Conservation (phyloP, 2,888 invertebrate genomes). For the Cylindroiulus punctatus region DNA sequence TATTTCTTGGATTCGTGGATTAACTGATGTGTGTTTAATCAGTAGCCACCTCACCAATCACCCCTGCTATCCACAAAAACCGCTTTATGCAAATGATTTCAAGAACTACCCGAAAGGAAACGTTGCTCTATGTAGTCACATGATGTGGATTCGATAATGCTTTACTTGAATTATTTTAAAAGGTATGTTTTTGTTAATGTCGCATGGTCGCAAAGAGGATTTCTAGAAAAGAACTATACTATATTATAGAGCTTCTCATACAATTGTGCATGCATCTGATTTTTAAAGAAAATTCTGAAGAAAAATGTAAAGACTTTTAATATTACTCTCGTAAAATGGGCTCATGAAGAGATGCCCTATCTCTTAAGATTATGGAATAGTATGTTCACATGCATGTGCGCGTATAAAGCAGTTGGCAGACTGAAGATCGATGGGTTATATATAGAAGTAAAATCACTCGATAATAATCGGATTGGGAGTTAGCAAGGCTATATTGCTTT, state of each 20-base stretch:
- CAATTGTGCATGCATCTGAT: background rate
- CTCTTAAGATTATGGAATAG: background rate
- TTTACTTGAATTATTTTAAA: too few relatives aligned
- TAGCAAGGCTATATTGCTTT: constrained; percentile 25
- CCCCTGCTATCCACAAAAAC: background rate
- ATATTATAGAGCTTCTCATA: too few relatives aligned
- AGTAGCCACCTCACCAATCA: background rate
- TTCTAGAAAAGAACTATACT: too few relatives aligned
- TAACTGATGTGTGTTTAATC: background rate
- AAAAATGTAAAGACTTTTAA: background rate
- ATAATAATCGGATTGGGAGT: constrained; percentile 30
- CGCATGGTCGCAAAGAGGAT: too few relatives aligned
- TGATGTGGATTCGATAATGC: too few relatives aligned
- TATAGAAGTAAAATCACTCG: constrained; percentile 23
- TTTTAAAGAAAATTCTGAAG: background rate
- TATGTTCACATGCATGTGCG: background rate
- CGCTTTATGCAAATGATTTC: background rate
- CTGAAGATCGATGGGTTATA: constrained; percentile 32
- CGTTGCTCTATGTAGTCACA: too few relatives aligned
- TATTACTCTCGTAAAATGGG: background rate
- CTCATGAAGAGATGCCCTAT: background rate
- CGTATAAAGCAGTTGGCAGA: background rate
- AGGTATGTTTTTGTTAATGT: too few relatives aligned
- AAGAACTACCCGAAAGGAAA: background rate
- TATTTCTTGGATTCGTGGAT: background rate